phyloP scores from a whole-genome alignment of 2,797 vertebrate species.

The Periparus ater region DNA sequence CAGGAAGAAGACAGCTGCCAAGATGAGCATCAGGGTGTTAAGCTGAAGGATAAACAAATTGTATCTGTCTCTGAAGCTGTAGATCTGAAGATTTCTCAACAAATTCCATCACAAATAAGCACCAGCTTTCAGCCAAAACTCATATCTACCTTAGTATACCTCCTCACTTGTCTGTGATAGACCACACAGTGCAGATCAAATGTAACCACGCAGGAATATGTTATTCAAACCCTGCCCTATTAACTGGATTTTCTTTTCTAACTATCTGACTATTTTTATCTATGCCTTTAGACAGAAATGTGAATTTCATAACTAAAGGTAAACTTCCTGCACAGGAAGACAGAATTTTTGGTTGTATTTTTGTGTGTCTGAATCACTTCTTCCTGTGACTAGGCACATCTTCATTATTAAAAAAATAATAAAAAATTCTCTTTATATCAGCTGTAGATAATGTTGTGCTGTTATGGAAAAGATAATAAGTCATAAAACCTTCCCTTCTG shows the following conservation, averaged over 20 bases:
- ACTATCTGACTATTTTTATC: neutral
- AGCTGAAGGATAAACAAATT: neutral
- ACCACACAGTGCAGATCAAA: neutral
- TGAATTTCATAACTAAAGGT: neutral
- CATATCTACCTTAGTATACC: neutral
- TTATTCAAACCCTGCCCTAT: neutral
- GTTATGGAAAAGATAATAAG: conserved; percentile 21
- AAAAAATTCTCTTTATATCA: neutral
- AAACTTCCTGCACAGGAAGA: neutral
- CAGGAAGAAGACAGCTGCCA: neutral
- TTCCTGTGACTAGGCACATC: neutral
- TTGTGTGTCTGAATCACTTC: neutral
- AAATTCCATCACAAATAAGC: neutral
- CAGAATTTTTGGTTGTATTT: neutral
- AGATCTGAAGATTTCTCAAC: neutral
- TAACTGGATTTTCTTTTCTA: neutral
- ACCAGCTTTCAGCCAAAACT: neutral
- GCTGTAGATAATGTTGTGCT: neutral
- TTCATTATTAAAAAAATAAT: neutral
- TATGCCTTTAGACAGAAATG: neutral
- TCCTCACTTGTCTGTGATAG: neutral
- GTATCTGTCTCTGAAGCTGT: neutral
- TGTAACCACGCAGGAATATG: neutral
- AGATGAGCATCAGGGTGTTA: neutral
- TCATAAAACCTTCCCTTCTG: conserved; percentile 1